Base-by-base conservation (phyloP, 2,888 invertebrate genomes). In the Stegophylla sp. region DNA sequence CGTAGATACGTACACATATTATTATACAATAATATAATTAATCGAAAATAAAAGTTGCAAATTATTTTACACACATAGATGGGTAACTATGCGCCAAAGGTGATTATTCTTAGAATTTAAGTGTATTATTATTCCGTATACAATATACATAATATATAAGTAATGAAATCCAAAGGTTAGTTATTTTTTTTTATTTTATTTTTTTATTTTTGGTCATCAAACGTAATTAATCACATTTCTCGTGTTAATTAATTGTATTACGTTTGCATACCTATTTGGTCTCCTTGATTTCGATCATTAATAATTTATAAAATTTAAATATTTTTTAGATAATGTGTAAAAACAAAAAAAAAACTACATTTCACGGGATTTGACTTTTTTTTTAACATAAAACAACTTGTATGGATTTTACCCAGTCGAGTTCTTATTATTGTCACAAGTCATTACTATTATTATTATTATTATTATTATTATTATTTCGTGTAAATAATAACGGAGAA, bases 271-370 rank as follows among this genome's bases (percentile, higher is more conserved):
- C 43, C 43, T 41, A 64, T 41, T 64, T 61, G 4, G 45, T 56
- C 56, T 28, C 28, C 41, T 13, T 13, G 20, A 64, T 67, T 67
- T 20, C 77, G 59, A 77, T 67, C 59, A 69, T 45, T 77, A 45
- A 56, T 67, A 67, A 45, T 45, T 26, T 69, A 67, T 77, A 59
- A 5, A n/a, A 34, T 69, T 45, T 56, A 67, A 77, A 67, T 67
- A 15, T 61, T 67, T 56, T 79, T 59, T 79, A 79, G 67, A 79
- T 79, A 79, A 48, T 61, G 34, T 79, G 45, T 79, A 77, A 67
- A 76, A 76, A 76, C 23, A 51, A 56, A 41, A 23, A 23, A 56
- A 12, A 34, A 5, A 51, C 20, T 41, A 43, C 26, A 43, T 51
- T 76, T 76, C 41, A 43, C 13, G 41, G 56, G 28, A n/a, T 66